Conservation (phyloP, 23 tunicate species). For the Corella eumyota region DNA sequence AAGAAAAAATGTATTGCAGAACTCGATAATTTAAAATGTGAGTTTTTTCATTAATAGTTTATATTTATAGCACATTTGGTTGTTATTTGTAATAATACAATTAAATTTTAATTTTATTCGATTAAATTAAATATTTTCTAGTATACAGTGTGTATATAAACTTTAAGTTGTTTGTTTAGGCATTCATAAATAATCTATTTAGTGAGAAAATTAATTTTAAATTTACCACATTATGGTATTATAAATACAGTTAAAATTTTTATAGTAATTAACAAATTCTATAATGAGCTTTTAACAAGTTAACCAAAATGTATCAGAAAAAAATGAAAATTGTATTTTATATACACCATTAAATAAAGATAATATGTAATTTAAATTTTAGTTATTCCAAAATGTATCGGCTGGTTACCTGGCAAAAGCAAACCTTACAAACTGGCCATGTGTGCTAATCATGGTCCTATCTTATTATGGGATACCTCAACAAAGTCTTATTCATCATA, state of each 20-base stretch:
- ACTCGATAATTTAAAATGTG: conserved; percentile 21
- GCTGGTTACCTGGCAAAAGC: conserved; percentile 50
- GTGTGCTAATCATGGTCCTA: conserved; percentile 32
- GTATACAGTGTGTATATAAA: background rate
- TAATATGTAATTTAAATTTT: background rate
- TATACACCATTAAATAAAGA: too few species aligned
- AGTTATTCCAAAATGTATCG: conserved; percentile 50
- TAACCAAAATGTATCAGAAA: too few species aligned
- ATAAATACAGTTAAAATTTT: background rate
- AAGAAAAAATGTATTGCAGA: conserved; percentile 23
- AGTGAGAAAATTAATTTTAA: background rate
- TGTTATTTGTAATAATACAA: background rate
- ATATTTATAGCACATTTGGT: background rate
- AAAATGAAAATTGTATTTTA: too few species aligned
- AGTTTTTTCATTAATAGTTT: background rate
- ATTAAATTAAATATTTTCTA: background rate
- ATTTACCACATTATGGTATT: background rate
- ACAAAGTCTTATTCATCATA: conserved; percentile 13
- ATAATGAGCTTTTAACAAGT: background rate
- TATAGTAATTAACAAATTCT: background rate
- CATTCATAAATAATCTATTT: background rate
- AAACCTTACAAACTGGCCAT: conserved; percentile 13
- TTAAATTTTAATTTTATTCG: background rate
- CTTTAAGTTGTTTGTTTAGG: conserved; percentile 1
- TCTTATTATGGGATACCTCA: conserved; percentile 44